A percentile compares a stretch with the other conserved stretches of the same genome.
Evolutionary conservation across 1,140 invertebrate species (phyloP).

Genomic region (Cyphomyrmex costatus): DNA sequence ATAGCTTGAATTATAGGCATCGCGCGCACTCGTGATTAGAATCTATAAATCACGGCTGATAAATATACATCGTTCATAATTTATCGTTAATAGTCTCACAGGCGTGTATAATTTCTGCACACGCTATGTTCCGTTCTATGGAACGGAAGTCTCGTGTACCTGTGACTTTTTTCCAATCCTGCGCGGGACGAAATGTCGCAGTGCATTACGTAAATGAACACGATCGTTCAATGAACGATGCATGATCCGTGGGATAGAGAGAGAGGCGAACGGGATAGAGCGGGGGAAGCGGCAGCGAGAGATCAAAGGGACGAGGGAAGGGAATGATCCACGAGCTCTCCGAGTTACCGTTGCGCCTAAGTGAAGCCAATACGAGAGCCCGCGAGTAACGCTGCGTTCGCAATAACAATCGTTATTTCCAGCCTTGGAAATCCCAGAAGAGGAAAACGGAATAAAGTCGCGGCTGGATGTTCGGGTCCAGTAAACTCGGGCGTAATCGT

Average conservation of each 20-base stretch:
- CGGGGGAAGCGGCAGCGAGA: constrained; percentile 52
- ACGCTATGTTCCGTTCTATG: background rate
- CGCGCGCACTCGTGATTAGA: too few relatives aligned
- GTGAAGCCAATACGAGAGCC: constrained; percentile 76
- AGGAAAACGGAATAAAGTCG: constrained; percentile 31
- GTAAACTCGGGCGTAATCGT: constrained; percentile 14
- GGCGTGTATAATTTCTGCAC: constrained; percentile 33
- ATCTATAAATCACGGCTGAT: constrained; percentile 53
- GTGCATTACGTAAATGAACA: constrained; percentile 33
- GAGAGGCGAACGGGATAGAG: constrained; percentile 12
- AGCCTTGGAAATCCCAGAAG: constrained; percentile 16
- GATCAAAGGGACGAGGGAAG: constrained; percentile 1
- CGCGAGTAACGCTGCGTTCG: constrained; percentile 66
- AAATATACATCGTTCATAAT: constrained; percentile 58
- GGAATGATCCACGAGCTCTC: constrained; percentile 57
- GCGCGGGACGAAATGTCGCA: constrained; percentile 19
- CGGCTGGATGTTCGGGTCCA: constrained; percentile 12
- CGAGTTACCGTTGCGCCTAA: constrained; percentile 79
- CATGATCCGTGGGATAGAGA: background rate
- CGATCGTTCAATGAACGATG: constrained; percentile 44
- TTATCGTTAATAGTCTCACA: constrained; percentile 39
- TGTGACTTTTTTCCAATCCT: background rate
- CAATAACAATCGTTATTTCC: constrained; percentile 74
- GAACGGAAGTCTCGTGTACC: constrained; percentile 35
- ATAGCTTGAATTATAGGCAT: constrained; percentile 34